phyloP scores from a whole-genome alignment of 2,888 invertebrate genomes.

The Pristionchus fissidentatus region DNA sequence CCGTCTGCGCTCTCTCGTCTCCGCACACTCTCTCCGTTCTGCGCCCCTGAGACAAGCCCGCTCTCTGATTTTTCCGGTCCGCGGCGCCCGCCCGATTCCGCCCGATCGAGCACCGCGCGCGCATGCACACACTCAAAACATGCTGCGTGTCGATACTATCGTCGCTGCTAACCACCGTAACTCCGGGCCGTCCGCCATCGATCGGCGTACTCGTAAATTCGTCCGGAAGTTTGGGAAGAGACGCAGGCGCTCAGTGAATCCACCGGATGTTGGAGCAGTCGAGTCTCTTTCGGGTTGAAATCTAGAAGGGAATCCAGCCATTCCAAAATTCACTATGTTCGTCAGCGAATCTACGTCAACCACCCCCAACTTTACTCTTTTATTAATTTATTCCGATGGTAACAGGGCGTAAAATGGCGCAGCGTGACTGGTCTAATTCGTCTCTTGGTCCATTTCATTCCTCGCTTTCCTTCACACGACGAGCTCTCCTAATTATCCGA shows the following conservation, averaged over 20 bases:
- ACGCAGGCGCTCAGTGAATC: background rate
- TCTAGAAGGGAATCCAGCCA: background rate
- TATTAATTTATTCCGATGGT: no score
- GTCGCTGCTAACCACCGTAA: constrained; percentile 1
- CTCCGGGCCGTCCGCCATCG: background rate
- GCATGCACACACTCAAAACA: background rate
- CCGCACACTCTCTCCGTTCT: background rate
- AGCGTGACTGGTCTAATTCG: no score
- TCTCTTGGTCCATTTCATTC: no score
- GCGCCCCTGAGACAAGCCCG: no score
- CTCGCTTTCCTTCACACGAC: background rate
- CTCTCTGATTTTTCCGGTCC: constrained; percentile 34
- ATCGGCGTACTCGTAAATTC: constrained; percentile 16
- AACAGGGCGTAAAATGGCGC: background rate
- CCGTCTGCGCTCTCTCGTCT: background rate
- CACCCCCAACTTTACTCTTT: background rate
- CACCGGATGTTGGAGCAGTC: constrained; percentile 11
- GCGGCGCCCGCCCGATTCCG: background rate
- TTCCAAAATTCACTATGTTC: background rate
- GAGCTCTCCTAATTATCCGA: constrained; percentile 16
- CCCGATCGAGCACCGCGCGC: constrained; percentile 13
- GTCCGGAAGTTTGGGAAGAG: constrained; percentile 5
- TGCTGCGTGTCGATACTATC: background rate
- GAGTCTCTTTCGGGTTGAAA: background rate
- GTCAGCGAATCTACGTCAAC: background rate